phyloP scores from a whole-genome alignment of 37 sponge, comb jelly and placozoan genomes.

The Ephydatia muelleri region DNA sequence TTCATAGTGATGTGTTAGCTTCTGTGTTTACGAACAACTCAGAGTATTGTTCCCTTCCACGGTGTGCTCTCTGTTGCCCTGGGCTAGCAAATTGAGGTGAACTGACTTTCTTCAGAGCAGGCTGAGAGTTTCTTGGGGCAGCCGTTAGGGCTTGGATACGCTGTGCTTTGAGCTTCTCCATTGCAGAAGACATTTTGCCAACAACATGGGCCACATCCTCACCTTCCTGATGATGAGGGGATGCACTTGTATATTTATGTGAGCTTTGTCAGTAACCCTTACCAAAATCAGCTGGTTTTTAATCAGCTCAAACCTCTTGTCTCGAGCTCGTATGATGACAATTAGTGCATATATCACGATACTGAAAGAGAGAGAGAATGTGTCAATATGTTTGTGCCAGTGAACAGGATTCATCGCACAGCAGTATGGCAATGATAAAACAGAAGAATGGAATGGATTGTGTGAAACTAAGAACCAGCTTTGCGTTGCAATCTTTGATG shows the following conservation, averaged over 20 bases:
- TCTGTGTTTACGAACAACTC: not conserved
- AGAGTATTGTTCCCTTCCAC: not conserved
- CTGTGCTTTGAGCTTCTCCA: constrained; percentile 19
- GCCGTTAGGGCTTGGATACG: not conserved
- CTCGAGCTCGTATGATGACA: constrained; percentile 54
- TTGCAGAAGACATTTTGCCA: constrained; percentile 28
- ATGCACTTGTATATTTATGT: not conserved
- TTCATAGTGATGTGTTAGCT: not conserved
- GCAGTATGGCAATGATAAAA: constrained; percentile 55
- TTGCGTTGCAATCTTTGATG: constrained; percentile 40
- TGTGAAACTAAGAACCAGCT: constrained; percentile 56
- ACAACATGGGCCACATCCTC: constrained; percentile 64
- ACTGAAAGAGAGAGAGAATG: constrained; percentile 21
- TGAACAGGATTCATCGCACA: constrained; percentile 41
- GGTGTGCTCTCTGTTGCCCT: not conserved
- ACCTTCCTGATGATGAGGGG: constrained; percentile 37
- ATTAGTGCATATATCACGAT: constrained; percentile 50
- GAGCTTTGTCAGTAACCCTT: not conserved
- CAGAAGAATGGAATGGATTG: constrained; percentile 65
- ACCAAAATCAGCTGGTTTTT: constrained; percentile 85
- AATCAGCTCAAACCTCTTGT: constrained; percentile 50
- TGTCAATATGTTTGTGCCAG: not conserved
- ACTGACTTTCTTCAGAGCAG: not conserved
- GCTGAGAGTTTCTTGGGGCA: not conserved
- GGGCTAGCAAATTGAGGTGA: not conserved